phyloP scores from a whole-genome alignment of 2,113 vertebrate genomes.

The Acanthisitta chloris region DNA sequence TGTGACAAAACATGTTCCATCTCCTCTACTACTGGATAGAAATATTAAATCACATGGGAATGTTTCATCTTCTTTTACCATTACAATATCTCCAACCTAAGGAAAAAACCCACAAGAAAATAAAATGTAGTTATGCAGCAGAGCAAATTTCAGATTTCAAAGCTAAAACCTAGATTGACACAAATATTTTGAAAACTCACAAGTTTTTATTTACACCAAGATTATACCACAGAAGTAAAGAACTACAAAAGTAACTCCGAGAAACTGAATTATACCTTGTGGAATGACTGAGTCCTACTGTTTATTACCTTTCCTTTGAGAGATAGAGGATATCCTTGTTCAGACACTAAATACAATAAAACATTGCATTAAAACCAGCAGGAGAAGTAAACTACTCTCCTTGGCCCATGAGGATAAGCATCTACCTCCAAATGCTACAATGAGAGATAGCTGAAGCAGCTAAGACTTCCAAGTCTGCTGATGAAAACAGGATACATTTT shows the following conservation, averaged over 20 bases:
- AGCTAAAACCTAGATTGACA: background rate
- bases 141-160: background rate
- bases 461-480: background rate
- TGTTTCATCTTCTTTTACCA: conserved; percentile 91
- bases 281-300: background rate
- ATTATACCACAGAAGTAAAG: background rate
- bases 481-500: background rate
- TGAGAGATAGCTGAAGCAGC: background rate
- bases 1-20: conserved; percentile 94
- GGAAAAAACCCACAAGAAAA: background rate
- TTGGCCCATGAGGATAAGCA: background rate
- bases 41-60: conserved; percentile 96
- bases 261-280: background rate
- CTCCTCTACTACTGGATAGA: conserved; percentile 87
- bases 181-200: background rate
- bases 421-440: background rate
- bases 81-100: conserved; percentile 95
- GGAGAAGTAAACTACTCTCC: background rate
- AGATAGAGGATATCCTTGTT: background rate
- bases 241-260: background rate
- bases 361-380: background rate
- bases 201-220: background rate
- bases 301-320: background rate
- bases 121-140: background rate
- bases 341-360: background rate